Base-by-base conservation (phyloP, 2,888 invertebrate genomes). In the Limnephilus auricula region DNA sequence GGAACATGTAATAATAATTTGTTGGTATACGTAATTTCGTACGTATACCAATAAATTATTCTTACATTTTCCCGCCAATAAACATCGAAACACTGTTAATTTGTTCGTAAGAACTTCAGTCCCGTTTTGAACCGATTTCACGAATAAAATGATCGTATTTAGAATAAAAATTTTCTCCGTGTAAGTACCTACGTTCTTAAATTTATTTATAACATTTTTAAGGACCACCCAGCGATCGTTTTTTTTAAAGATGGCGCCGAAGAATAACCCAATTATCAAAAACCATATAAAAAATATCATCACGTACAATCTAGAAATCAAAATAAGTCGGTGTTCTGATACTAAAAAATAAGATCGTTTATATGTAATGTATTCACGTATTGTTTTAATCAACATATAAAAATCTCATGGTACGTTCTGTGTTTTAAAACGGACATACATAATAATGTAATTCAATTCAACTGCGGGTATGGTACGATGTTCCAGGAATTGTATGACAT, bases 401-500 rank as follows among this genome's bases (percentile, higher is more conserved):
- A 40, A 50, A 85, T 85, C 85, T 85, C 50, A 6, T 65, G 6
- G 65, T 85, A 45, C 31, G 45, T 85, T 50, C 9, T 30, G 85
- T n/a, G n/a, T 85, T 85, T 85, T 40, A 85, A 37, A 45, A 85
- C 40, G 30, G 13, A 30, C 30, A 85, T 30, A 45, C 85, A 13
- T 45, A 85, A 40, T 85, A n/a, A 45, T 85, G 82, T 82, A 82
- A 85, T 40, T 85, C 85, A 85, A 40, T 85, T 85, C 85, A 40
- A n/a, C 85, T 40, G 40, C 30, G 6, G 45, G 10, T 37, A 40
- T 13, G 45, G 34, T 45, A 85, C 10, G 84, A 34, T 84, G 84
- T 90, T 90, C 85, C 34, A 32, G 40, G 90, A 90, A 90, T 25
- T 37, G 34, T 84, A 89, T 89, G 83, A 89, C 40, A 82, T 89